Base-by-base conservation (phyloP, 2,888 invertebrate species). In the Acleris laterana region DNA sequence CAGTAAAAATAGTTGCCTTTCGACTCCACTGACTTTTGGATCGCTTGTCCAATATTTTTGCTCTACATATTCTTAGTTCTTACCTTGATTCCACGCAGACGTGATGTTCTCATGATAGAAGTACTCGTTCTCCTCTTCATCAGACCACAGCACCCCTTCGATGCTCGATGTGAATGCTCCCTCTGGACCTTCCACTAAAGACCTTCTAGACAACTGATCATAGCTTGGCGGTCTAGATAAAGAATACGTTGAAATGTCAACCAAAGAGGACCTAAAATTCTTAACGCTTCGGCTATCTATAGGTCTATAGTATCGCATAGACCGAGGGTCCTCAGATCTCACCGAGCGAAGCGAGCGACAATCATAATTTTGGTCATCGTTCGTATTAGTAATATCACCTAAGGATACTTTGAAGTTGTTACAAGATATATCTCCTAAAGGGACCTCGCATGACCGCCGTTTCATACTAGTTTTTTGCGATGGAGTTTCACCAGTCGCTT, bases 121-220 rank as follows among this genome's bases (percentile, higher is more conserved):
- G 70, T 93, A 93, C 74, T 93, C 93, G 68, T 87, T 93, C 65
- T 93, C 93, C 72, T 93, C 93, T 71, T 93, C 93, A 83, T 93
- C 93, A 2, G 93, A 93, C 93, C 93, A 93, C 72, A 93, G 83
- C 22, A 93, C 93, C 0, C 93, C 93, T 73, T 93, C 93, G 42
- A 93, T 93, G 69, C 93, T 93, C 17, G 93, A 93, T n/a, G 92
- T 93, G 60, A 90, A 84, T 4, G 85, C 88, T 52, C 83, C 81
- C 0, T 90, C 90, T 0, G 82, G 80, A 5, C 87, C 90, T 44
- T 92, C 93, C 1, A 90, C 85, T 28, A 90, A 71, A 7, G 93
- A 93, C 72, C 93, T 80, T 6, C 93, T 75, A 4, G 93, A 93
- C 68, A 93, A 69, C 79, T 91, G 92, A 49, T 93, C 93, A 65